Evolutionary conservation across 2,888 invertebrate species (phyloP).

Genomic region (Chrysina gloriosa): DNA sequence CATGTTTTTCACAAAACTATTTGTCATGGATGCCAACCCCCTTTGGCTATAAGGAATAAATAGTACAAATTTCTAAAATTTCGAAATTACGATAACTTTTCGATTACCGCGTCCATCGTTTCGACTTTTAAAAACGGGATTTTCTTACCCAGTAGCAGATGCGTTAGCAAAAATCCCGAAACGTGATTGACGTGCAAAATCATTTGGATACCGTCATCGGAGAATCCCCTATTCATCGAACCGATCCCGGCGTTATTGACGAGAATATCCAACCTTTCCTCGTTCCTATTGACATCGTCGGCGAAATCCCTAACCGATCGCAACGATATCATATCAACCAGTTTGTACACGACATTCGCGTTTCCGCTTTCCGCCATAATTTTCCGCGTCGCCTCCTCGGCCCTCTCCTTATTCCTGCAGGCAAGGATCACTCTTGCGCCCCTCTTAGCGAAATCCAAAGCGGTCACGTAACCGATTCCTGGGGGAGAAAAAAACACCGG

Average conservation of each 20-base stretch:
- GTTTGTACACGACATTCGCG: constrained; percentile 59
- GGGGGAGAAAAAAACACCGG: not conserved
- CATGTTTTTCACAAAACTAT: too few species aligned
- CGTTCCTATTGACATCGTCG: constrained; percentile 67
- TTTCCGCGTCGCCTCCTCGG: constrained; percentile 42
- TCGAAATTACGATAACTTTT: too few species aligned
- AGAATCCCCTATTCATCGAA: constrained; percentile 64
- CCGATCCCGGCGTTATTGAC: constrained; percentile 74
- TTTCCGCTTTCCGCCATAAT: constrained; percentile 58
- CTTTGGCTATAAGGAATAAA: too few species aligned
- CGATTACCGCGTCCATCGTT: too few species aligned
- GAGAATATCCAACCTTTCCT: constrained; percentile 71
- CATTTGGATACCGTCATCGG: constrained; percentile 72
- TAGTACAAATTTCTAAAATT: too few species aligned
- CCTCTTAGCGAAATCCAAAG: constrained; percentile 63
- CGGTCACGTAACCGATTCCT: constrained; percentile 64
- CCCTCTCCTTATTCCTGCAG: constrained; percentile 61
- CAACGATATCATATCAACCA: constrained; percentile 69
- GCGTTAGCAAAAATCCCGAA: constrained; percentile 70
- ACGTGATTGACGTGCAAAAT: constrained; percentile 61
- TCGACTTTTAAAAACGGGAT: too few species aligned
- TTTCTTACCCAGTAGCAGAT: constrained; percentile 62
- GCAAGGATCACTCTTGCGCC: constrained; percentile 69
- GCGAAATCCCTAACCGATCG: constrained; percentile 72
- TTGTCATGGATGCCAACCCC: too few species aligned